Conservation (phyloP, 2,888 invertebrate genomes). For the Lacanobia wlatinum region DNA sequence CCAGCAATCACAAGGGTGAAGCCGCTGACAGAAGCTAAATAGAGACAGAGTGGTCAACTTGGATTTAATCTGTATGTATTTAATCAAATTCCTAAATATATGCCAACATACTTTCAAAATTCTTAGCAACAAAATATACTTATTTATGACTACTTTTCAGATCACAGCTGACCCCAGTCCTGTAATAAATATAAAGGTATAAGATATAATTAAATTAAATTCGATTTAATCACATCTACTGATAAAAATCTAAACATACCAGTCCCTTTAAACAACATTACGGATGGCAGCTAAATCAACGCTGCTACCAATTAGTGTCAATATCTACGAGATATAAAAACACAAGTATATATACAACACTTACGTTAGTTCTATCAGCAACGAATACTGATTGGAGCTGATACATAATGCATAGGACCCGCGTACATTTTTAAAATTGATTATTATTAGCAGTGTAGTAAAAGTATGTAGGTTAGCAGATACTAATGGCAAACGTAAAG, state of each 20-base stretch:
- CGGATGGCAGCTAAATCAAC: conserved; percentile 63
- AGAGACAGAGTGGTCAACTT: too few relatives aligned
- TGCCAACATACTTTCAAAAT: neutral
- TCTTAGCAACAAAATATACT: neutral
- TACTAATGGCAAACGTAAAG: conserved; percentile 54
- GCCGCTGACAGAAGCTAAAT: too few relatives aligned
- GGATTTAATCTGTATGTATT: too few relatives aligned
- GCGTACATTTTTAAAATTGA: conserved; percentile 59
- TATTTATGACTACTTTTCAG: conserved; percentile 1
- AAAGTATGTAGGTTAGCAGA: conserved; percentile 59
- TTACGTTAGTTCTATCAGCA: conserved; percentile 43
- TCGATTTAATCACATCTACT: conserved; percentile 35
- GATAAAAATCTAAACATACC: conserved; percentile 54
- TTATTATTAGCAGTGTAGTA: conserved; percentile 52
- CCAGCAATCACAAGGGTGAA: too few relatives aligned
- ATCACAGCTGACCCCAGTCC: conserved; percentile 1
- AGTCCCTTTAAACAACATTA: conserved; percentile 46
- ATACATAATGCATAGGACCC: conserved; percentile 62
- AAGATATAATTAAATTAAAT: conserved; percentile 34
- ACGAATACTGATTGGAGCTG: conserved; percentile 60
- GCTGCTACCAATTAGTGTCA: conserved; percentile 67
- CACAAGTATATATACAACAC: conserved; percentile 35
- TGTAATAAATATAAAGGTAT: conserved; percentile 28
- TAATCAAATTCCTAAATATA: neutral
- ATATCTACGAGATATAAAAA: conserved; percentile 57